Evolutionary conservation across 2,113 vertebrate species (phyloP), one percentile per base, ranked within the genome.

Genomic region (Herpailurus yagouaroundi): DNA sequence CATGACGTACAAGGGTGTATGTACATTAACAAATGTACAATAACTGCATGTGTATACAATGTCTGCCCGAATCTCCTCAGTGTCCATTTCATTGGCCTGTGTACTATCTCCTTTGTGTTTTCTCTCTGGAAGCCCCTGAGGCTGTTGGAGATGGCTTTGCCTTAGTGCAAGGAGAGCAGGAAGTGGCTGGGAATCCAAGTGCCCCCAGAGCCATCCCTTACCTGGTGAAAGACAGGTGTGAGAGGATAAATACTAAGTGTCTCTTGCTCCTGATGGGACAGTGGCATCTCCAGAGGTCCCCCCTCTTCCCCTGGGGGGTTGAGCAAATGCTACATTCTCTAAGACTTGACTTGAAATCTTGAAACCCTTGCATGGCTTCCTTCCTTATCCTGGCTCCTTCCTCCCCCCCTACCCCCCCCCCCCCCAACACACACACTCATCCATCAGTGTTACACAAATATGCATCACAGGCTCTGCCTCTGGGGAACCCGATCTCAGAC

Each of bases 61-160:
- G 16, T 55, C 41, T 38, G 33, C 48, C 25, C 23, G 15, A 0
- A 1, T 50, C 19, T 25, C 3, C 16, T n/a, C 52, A 7, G 12
- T 23, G 45, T 92, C 64, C 7, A 0, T 25, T 45, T n/a, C 25
- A 2, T 21, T n/a, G 74, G 7, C 86, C 18, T 63, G 36, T 1
- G 27, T 13, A 6, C 55, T 76, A 33, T 33, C 31, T 74, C 15
- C 57, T 77, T 57, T 5, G 29, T 10, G 14, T 7, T 88, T 86
- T 73, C 29, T 50, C 50, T 79, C 36, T 23, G 66, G 80, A 81
- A 87, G 80, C 12, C 57, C 74, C 12, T 69, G 5, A 81, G 55
- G 36, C 19, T 86, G 3, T 36, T 89, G 60, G 33, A 19, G 12
- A 41, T 83, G 41, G 12, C 60, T 91, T 69, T 64, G 68, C 41